Percentiles rank a stretch among this genome's conserved stretches.
Conservation (phyloP, 35 echinoderm and acorn worm genomes). For the Anneissia japonica region DNA sequence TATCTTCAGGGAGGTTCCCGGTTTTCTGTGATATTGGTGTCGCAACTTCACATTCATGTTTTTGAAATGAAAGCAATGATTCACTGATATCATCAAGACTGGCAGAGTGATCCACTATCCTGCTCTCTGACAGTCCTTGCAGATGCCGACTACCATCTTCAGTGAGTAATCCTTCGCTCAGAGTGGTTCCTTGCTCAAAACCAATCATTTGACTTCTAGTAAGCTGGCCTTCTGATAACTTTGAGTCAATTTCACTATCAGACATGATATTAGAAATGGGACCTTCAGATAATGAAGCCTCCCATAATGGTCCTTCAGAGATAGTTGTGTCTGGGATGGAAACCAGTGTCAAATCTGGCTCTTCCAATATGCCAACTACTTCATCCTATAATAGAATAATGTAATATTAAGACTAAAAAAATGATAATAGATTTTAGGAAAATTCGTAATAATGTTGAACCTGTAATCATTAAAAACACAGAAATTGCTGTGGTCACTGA, state of each 20-base stretch:
- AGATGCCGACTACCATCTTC: not conserved
- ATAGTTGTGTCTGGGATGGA: conserved; percentile 45
- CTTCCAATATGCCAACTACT: conserved; percentile 43
- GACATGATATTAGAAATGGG: not conserved
- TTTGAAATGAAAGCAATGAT: conserved; percentile 45
- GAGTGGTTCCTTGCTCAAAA: not conserved
- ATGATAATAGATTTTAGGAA: too few relatives aligned
- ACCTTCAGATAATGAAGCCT: not conserved
- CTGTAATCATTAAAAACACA: too few relatives aligned
- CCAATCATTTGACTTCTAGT: not conserved
- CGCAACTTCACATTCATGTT: conserved; percentile 3
- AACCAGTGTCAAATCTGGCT: conserved; percentile 44
- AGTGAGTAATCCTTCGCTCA: not conserved
- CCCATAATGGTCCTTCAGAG: not conserved
- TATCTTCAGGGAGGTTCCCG: not conserved
- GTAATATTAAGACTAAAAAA: too few relatives aligned
- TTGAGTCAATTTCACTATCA: not conserved
- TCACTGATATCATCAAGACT: conserved; percentile 13
- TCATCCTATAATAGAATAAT: not conserved
- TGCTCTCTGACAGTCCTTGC: not conserved
- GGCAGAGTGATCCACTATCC: not conserved
- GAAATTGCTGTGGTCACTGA: too few relatives aligned
- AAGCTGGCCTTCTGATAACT: not conserved
- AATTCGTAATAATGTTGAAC: too few relatives aligned
- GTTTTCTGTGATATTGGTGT: not conserved